Base-by-base conservation (phyloP, 2,888 invertebrate species). In the Agriopis marginaria region DNA sequence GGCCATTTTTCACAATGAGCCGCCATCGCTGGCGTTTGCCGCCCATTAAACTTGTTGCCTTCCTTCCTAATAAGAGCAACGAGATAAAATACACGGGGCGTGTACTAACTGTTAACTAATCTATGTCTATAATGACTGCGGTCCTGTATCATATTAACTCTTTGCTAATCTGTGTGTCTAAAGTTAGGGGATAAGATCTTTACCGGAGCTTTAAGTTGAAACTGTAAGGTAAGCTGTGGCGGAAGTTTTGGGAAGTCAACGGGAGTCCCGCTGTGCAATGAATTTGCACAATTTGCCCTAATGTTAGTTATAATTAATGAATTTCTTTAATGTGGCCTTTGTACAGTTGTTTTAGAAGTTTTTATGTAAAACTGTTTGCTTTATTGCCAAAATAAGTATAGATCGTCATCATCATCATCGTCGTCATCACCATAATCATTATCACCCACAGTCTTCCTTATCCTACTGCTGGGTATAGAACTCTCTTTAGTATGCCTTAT, bases 1-100 rank as follows among this genome's bases (percentile, higher is more conserved):
- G 82, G 79, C 79, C 84, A 82, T 84, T 78, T 79, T 81, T 81
- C 82, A 84, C 80, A 75, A 75, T 71, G 70, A 65, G 50, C 68
- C 58, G 74, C 72, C 79, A 77, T 80, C 81, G 78, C 69, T 76
- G 86, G 82, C 88, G 89, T 87, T 91, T 88, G 91, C 86, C 89
- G 81, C 77, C 86, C 88, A 89, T 92, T 91, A 89, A 81, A 81
- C 85, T 69, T 77, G 86, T 87, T 87, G 83, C 83, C 78, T 77
- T 70, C 60, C 65, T 62, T n/a, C 14, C 55, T 58, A 69, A 69
- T 68, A 44, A 64, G 23, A 49, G 60, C 45, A 56, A 56, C 44
- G 51, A 56, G 64, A 69, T 69, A 62, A 56, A 61, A 55, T 17
- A 60, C 42, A 44, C 39, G 14, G 49, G 59, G 7, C 42, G 11